Percentiles rank a stretch among this genome's conserved stretches.
These are phyloP conservation scores for Porites rus DNA, from an alignment of 92 coral and sea anemone species.

Conservation along the genomic window DNA sequence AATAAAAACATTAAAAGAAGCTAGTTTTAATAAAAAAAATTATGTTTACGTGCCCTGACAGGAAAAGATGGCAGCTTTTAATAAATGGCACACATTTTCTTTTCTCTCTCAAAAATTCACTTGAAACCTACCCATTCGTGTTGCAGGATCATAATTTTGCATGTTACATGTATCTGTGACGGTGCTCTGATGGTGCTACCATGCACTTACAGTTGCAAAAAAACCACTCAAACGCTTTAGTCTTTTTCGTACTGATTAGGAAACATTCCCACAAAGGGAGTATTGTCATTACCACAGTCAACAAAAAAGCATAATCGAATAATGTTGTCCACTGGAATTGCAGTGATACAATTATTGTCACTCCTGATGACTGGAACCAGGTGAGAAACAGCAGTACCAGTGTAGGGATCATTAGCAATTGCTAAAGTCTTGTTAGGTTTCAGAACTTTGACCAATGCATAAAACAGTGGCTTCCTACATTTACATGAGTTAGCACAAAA, in stretches of 20 bases:
- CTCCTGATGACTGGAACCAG: conserved; percentile 61
- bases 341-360: conserved; percentile 32
- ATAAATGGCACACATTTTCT: too few species aligned
- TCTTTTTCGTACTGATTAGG: conserved; percentile 73
- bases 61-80: too few species aligned
- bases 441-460: conserved; percentile 46
- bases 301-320: conserved; percentile 48
- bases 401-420: conserved; percentile 51
- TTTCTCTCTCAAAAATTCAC: too few species aligned
- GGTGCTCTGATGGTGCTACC: too few species aligned
- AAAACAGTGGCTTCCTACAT: conserved; percentile 46
- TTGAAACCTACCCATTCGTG: too few species aligned
- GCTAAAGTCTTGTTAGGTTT: conserved; percentile 27
- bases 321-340: conserved; percentile 55
- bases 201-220: too few species aligned
- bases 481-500: conserved; percentile 44
- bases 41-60: too few species aligned
- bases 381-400: conserved; percentile 59
- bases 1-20: too few species aligned
- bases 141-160: too few species aligned
- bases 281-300: conserved; percentile 57
- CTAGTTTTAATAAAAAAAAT: too few species aligned
- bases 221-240: conserved; percentile 5
- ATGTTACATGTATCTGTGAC: too few species aligned
- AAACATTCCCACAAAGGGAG: conserved; percentile 54